Conservation (phyloP, 2,113 vertebrate species). For the Phyllostomus hastatus region DNA sequence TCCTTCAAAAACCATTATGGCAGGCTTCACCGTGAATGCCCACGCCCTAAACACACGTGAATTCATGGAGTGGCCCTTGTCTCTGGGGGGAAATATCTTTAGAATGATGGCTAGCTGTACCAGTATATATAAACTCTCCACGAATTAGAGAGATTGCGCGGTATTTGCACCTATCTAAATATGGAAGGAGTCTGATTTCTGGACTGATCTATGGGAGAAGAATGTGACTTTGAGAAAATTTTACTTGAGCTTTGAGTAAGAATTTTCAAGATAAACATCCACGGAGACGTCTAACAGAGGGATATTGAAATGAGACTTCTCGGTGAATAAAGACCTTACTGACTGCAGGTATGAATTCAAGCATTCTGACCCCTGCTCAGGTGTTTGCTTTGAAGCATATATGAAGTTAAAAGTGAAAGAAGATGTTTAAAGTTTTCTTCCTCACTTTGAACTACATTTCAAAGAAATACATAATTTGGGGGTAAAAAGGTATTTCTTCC, state of each 20-base stretch:
- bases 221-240: constrained; percentile 33
- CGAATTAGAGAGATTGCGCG: not conserved
- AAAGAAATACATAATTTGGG: constrained; percentile 42
- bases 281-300: constrained; percentile 44
- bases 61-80: not conserved
- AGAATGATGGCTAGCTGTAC: not conserved
- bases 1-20: not conserved
- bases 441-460: constrained; percentile 48
- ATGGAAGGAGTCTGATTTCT: constrained; percentile 29
- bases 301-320: constrained; percentile 51
- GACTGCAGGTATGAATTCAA: constrained; percentile 8
- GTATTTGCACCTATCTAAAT: constrained; percentile 16
- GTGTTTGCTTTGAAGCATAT: constrained; percentile 44
- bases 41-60: not conserved
- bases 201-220: not conserved
- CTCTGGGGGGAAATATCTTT: not conserved
- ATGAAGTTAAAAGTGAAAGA: constrained; percentile 48
- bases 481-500: constrained; percentile 44
- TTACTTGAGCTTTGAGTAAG: constrained; percentile 30
- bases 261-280: constrained; percentile 58
- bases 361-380: constrained; percentile 11
- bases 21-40: not conserved
- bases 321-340: constrained; percentile 65
- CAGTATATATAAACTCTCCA: not conserved
- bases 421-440: constrained; percentile 42